Evolutionary conservation across 2,797 vertebrate species (phyloP), one percentile per base, ranked within the genome.

Genomic region (Paramormyrops hopkinsi): DNA sequence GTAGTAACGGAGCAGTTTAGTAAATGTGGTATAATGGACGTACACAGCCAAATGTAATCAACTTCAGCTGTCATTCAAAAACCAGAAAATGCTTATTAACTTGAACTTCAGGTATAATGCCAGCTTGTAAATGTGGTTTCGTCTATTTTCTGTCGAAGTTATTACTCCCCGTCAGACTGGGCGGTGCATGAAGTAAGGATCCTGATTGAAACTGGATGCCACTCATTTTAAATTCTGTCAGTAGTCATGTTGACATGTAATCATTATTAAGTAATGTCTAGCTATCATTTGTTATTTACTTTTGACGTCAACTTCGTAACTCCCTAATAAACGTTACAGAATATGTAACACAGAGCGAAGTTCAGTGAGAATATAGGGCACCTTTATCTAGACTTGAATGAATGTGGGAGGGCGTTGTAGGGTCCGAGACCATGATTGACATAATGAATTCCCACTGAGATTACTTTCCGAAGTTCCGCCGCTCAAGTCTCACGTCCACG

Each of bases 401-500:
- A 29, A 85, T n/a, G 22, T 59, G 56, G 59, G 86, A 59, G 25
- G 11, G 37, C 2, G 5, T 41, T 59, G 7, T 22, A 25, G n/a
- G 12, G 79, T 53, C 53, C 33, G 22, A 14, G 4, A 14, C 1
- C 29, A 0, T 9, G 59, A 93, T 51, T 91, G 95, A 93, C 91
- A 91, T 7, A 1, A 2, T 0, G 0, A 0, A 69, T 14, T 83
- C 54, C 95, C 94, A 96, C 94, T 95, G 73, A 46, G 0, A 4
- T 88, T 44, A 50, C 22, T 53, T 29, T 44, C 22, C 22, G 19
- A 41, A 83, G 41, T 82, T 88, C 86, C 89, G 48, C 86, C 53
- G 51, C 51, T 87, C 14, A 19, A 76, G 53, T 82, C 50, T 22
- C 6, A 82, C 8, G 6, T 25, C 53, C 65, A 85, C 90, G 82